phyloP scores from a whole-genome alignment of 2,797 vertebrate genomes.

The Phrynocephalus guinanensis region DNA sequence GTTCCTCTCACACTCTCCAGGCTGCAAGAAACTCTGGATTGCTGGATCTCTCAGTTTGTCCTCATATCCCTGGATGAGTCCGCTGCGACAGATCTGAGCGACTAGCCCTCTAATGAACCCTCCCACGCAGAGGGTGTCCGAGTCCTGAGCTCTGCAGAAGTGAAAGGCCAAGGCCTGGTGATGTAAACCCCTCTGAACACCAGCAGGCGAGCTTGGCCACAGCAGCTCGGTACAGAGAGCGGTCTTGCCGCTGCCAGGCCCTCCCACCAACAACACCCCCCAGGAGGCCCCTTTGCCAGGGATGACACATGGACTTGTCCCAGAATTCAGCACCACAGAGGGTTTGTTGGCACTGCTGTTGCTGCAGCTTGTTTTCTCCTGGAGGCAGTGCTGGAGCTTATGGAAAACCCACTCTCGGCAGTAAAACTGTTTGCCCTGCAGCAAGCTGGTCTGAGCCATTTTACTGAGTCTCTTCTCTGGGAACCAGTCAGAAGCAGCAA shows the following conservation, averaged over 20 bases:
- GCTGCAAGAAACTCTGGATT: conserved; percentile 88
- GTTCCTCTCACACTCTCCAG: conserved; percentile 95
- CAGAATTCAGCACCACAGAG: conserved; percentile 72
- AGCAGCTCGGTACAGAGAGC: conserved; percentile 94
- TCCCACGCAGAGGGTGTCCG: conserved; percentile 90
- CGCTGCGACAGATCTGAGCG: conserved; percentile 87
- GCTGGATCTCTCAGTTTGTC: conserved; percentile 91
- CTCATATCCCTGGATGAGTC: conserved; percentile 89
- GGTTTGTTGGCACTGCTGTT: conserved; percentile 78
- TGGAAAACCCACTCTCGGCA: conserved; percentile 99
- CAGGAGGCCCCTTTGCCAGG: conserved; percentile 85
- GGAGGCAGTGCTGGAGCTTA: conserved; percentile 98
- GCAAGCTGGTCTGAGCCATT: conserved; percentile 96
- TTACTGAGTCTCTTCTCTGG: conserved; percentile 76
- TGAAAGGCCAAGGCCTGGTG: conserved; percentile 92
- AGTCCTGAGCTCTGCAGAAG: conserved; percentile 96
- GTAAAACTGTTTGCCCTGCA: conserved; percentile 98
- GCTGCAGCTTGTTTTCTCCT: conserved; percentile 90
- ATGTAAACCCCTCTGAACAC: conserved; percentile 87
- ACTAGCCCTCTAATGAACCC: conserved; percentile 90
- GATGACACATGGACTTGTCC: conserved; percentile 75
- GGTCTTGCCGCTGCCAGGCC: conserved; percentile 95
- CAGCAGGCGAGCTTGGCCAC: conserved; percentile 90
- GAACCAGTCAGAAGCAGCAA: conserved; percentile 69
- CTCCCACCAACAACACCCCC: conserved; percentile 96